These are phyloP conservation scores for Wiebesia pumilae DNA, from an alignment of 1,140 invertebrate genomes.

Conservation along the genomic window DNA sequence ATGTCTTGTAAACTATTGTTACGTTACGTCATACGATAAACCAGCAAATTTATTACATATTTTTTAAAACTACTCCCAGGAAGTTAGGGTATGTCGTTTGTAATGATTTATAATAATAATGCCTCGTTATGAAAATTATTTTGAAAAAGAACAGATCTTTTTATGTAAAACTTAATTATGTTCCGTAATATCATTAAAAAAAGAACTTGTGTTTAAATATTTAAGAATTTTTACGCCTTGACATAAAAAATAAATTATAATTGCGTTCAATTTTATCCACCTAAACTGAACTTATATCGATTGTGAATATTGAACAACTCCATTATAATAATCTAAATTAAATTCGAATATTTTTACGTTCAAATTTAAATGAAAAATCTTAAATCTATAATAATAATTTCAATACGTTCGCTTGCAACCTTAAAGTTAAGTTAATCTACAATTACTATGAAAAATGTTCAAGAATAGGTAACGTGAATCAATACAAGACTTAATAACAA, in stretches of 20 bases:
- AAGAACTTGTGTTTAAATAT: not conserved
- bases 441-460: no score
- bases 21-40: slow-evolving; percentile 46
- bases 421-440: no score
- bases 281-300: not conserved
- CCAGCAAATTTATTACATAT: not conserved
- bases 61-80: slow-evolving; percentile 1
- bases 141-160: not conserved
- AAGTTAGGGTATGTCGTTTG: slow-evolving; percentile 1
- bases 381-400: not conserved
- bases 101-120: slow-evolving; percentile 8
- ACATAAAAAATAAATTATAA: not conserved
- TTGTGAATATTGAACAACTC: not conserved
- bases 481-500: no score
- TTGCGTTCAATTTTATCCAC: not conserved
- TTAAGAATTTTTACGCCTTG: not conserved
- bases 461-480: no score
- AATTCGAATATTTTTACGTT: not conserved
- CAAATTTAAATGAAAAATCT: not conserved
- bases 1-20: not conserved
- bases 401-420: no score
- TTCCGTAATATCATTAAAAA: not conserved
- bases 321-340: not conserved
- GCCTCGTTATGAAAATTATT: slow-evolving; percentile 20
- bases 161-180: not conserved